Evolutionary conservation across 2,113 vertebrate genomes (phyloP), one percentile per base, ranked within the genome.

Genomic region (Alaudala cheleensis): DNA sequence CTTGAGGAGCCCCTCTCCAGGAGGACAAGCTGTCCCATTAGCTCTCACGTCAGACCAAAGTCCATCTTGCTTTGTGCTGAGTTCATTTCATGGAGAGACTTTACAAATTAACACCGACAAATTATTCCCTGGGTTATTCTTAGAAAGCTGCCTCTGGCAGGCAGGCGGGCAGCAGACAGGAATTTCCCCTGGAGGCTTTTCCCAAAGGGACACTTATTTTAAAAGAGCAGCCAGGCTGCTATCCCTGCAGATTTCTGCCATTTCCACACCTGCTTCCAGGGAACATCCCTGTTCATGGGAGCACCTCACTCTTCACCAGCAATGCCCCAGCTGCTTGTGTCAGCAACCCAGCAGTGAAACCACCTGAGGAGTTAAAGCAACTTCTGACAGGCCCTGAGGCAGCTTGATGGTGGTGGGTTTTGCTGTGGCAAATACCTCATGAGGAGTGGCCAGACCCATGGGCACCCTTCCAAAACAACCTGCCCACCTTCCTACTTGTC

Each of bases 81-180:
- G 89, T 88, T 95, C 58, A 33, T 74, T 96, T 95, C 64, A 12
- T 37, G 3, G 19, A 95, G 86, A 88, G 96, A 92, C 89, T 98
- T 97, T 94, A 95, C 97, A 97, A 97, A 97, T 97, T 96, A 98
- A 87, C 94, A 81, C 96, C 3, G 9, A 77, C 42, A 94, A 84
- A 93, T 56, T 62, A 95, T 87, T 94, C 70, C 92, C 78, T 29
- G 33, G 72, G 96, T 93, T 91, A 92, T 97, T 95, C 94, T 97
- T 93, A 77, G 89, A 92, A 94, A 93, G 76, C 58, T 44, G 54
- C 34, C 78, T 70, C 86, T 77, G 86, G 76, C 89, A 88, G 70
- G 64, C n/a, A 4, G 33, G 51, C 53, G 2, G 82, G 58, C 8
- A 12, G 45, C 44, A 71, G 84, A 50, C 67, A 90, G 89, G 95